Evolutionary conservation across 2,797 vertebrate genomes (phyloP).

Genomic region (Cheirogaleus major): DNA sequence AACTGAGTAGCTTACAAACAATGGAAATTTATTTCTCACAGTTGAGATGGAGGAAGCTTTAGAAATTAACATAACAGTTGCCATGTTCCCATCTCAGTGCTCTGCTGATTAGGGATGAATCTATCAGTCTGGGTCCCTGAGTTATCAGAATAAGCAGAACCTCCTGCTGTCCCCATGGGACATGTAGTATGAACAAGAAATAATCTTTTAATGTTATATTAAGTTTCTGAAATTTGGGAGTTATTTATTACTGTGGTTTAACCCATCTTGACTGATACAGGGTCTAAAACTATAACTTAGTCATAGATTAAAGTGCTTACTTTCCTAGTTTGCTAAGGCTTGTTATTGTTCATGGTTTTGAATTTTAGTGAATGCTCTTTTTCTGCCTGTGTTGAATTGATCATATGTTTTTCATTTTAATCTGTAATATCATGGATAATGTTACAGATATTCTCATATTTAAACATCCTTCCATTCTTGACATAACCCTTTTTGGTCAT

Average conservation of each 20-base stretch:
- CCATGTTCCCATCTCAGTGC: neutral
- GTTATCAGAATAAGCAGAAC: neutral
- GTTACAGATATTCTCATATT: neutral
- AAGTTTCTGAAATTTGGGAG: neutral
- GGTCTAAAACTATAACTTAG: neutral
- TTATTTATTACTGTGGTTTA: neutral
- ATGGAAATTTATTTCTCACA: neutral
- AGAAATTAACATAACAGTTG: neutral
- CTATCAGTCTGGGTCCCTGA: neutral
- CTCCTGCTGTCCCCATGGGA: neutral
- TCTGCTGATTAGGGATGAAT: neutral
- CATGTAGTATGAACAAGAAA: neutral
- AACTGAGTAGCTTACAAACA: neutral
- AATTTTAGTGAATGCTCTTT: conserved; percentile 22
- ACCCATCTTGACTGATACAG: neutral
- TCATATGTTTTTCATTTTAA: conserved; percentile 16
- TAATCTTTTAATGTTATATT: neutral
- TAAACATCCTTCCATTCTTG: conserved; percentile 6
- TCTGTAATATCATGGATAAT: neutral
- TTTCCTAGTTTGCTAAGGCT: neutral
- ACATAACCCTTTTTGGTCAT: neutral
- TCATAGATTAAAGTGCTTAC: neutral
- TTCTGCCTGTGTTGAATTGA: neutral
- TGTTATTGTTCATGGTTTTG: neutral
- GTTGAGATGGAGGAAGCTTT: neutral